phyloP scores from a whole-genome alignment of 2,113 vertebrate genomes.

The Sorex fumeus region DNA sequence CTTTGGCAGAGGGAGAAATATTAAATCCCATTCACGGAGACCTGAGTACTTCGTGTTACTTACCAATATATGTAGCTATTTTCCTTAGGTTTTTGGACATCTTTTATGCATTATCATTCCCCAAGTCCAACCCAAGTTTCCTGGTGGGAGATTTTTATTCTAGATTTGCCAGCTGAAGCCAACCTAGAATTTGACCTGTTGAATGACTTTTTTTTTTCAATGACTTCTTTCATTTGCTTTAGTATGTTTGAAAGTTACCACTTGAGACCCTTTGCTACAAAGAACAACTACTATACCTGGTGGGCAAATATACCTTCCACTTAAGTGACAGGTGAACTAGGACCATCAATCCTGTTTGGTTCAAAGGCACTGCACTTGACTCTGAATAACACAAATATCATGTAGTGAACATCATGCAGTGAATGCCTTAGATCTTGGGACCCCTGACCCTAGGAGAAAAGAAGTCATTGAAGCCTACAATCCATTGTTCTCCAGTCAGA shows the following conservation, averaged over 20 bases:
- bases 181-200: background rate
- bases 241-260: background rate
- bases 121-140: background rate
- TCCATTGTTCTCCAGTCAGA: background rate
- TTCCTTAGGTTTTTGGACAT: background rate
- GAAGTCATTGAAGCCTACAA: background rate
- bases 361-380: background rate
- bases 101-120: background rate
- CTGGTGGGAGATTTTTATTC: background rate
- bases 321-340: background rate
- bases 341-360: too few species aligned
- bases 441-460: background rate
- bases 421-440: too few species aligned
- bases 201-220: background rate
- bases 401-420: rapidly evolving
- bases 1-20: background rate
- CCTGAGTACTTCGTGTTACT: background rate
- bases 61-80: background rate
- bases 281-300: background rate
- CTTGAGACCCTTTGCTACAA: background rate
- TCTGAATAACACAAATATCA: background rate
- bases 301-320: background rate
- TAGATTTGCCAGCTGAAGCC: background rate
- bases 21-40: background rate
- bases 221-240: background rate